A percentile compares a stretch with the other conserved stretches of the same genome.
Evolutionary conservation across 2,888 invertebrate genomes (phyloP).

Genomic region (Caenorhabditis sulstoni): DNA sequence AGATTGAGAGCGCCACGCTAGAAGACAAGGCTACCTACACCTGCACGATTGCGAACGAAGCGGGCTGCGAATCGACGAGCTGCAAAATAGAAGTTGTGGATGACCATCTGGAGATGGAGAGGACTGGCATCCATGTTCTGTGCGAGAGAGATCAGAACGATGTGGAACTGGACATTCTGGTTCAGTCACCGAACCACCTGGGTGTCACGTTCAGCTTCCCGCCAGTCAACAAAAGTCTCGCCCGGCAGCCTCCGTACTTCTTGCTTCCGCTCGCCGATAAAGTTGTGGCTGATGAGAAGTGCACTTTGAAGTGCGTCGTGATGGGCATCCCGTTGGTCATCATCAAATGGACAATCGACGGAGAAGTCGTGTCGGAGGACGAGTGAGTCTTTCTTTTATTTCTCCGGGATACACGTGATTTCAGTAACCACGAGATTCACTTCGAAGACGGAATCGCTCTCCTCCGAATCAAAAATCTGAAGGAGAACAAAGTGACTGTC

Average conservation of each 20-base stretch:
- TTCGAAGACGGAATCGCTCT: slow-evolving; percentile 72
- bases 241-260: slow-evolving; percentile 59
- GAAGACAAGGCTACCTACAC: slow-evolving; percentile 89
- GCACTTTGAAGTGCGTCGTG: slow-evolving; percentile 76
- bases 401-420: too few relatives aligned
- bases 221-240: slow-evolving; percentile 41
- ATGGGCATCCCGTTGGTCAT: slow-evolving; percentile 80
- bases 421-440: slow-evolving; percentile 58
- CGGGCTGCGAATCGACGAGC: slow-evolving; percentile 88
- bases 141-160: slow-evolving; percentile 72
- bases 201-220: slow-evolving; percentile 49
- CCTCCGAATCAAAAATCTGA: slow-evolving; percentile 53
- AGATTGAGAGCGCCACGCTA: slow-evolving; percentile 82
- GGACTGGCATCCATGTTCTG: slow-evolving; percentile 67
- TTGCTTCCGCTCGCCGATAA: slow-evolving; percentile 46
- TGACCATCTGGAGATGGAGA: slow-evolving; percentile 64
- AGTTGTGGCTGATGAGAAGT: slow-evolving; percentile 21
- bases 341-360: slow-evolving; percentile 78
- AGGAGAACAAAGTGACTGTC: slow-evolving; percentile 32
- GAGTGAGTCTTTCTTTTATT: too few relatives aligned
- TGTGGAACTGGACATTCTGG: slow-evolving; percentile 71
- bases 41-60: slow-evolving; percentile 89
- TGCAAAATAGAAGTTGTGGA: slow-evolving; percentile 70
- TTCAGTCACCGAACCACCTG: slow-evolving; percentile 63
- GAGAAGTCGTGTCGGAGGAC: slow-evolving; percentile 49